Conservation (phyloP, 2,888 invertebrate genomes). For the Helobdella robusta region DNA sequence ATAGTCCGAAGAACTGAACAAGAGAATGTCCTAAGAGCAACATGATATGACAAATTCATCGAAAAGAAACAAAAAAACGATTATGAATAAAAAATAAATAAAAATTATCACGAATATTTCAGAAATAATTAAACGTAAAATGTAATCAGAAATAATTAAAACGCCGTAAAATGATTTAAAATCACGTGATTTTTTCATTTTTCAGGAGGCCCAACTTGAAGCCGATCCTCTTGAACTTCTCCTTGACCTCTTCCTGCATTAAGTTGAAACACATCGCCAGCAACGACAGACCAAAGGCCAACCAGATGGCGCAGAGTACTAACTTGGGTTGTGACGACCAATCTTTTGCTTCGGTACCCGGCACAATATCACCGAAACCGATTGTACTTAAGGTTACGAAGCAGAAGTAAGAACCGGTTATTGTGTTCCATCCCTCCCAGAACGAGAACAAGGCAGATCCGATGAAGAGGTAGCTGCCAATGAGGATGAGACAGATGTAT, state of each 20-base stretch:
- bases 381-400: slow-evolving; percentile 51
- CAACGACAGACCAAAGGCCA: slow-evolving; percentile 49
- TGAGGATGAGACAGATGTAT: slow-evolving; percentile 74
- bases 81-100: no score
- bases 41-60: no score
- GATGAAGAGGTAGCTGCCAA: slow-evolving; percentile 76
- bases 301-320: slow-evolving; percentile 45
- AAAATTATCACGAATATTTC: no score
- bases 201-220: slow-evolving; percentile 43
- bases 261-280: slow-evolving; percentile 51
- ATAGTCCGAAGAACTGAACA: no score
- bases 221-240: slow-evolving; percentile 44
- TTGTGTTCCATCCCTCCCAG: slow-evolving; percentile 84
- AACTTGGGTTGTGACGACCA: slow-evolving; percentile 44
- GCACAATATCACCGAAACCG: slow-evolving; percentile 50
- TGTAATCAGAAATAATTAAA: no score
- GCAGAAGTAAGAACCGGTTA: slow-evolving; percentile 63
- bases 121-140: no score
- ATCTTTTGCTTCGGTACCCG: slow-evolving; percentile 42
- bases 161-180: no score
- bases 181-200: no score
- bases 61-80: no score
- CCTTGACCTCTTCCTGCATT: slow-evolving; percentile 50
- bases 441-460: slow-evolving; percentile 80
- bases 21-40: no score